Evolutionary conservation across 2,888 invertebrate species (phyloP), one percentile per base, ranked within the genome.

Genomic region (Lymantria dispar): DNA sequence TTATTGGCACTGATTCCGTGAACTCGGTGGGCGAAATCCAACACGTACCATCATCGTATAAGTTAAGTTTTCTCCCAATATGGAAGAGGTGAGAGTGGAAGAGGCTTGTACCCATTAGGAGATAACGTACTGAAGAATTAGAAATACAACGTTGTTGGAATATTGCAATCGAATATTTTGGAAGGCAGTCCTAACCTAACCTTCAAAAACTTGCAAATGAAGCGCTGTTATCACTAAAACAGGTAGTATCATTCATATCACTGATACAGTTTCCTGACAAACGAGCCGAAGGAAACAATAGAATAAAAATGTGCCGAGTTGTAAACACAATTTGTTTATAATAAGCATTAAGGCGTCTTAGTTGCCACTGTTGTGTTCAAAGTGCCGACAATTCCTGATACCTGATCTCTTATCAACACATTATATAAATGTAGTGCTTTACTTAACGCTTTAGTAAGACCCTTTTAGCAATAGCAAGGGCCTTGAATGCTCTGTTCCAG

Each of bases 351-450:
- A 74, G 76, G 72, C 75, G 76, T 74, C 72, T 77, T 70, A 74
- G 48, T 66, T 84, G 88, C 89, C 85, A 87, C 89, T 70, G 88
- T 82, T 76, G 61, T 47, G 67, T 80, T 82, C 80, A 68, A 74
- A 61, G 58, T 36, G 70, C 85, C 83, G 84, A 63, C 66, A 40
- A 13, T n/a, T 22, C 5, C 29, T 39, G 9, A 41, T 60, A 64
- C 64, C 56, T 63, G 64, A 22, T 22, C 10, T 39, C 46, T 60
- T 66, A 64, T 66, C 64, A 44, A 33, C 46, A 43, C 38, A 46
- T 46, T 40, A 49, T 45, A 51, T 45, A 56, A 2, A 22, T 22
- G 38, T 30, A 48, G 42, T 52, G 45, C 54, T 37, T 40, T 31
- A 45, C 50, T n/a, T 48, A 47, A 52, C 9, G 30, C 49, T 36